Percentiles rank a stretch among this genome's conserved stretches.
Evolutionary conservation across 2,113 vertebrate species (phyloP).

Genomic region (Centropus unirufus): DNA sequence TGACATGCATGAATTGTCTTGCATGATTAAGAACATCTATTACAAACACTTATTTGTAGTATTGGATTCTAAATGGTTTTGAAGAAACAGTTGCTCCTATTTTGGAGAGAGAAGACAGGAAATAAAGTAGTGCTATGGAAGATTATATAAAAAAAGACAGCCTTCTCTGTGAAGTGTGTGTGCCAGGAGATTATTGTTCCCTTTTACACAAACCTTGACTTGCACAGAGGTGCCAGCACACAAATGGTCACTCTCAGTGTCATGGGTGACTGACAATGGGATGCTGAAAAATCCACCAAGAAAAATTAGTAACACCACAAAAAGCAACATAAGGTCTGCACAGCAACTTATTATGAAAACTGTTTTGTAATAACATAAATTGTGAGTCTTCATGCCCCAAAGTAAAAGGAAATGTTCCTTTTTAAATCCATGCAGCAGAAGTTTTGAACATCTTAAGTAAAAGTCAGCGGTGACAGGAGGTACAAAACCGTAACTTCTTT

Average conservation of each 20-base stretch:
- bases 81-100: neutral
- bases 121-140: slow-evolving; percentile 22
- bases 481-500: neutral
- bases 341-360: neutral
- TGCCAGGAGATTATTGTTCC: neutral
- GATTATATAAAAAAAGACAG: neutral
- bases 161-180: neutral
- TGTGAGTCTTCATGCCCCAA: neutral
- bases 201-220: neutral
- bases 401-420: neutral
- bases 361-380: neutral
- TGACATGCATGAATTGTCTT: neutral
- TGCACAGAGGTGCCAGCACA: neutral
- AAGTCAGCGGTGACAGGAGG: neutral
- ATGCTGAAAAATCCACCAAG: neutral
- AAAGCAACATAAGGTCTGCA: neutral
- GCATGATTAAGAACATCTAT: neutral
- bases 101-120: neutral
- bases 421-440: neutral
- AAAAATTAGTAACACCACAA: neutral
- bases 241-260: neutral
- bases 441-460: neutral
- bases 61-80: neutral
- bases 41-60: neutral
- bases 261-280: neutral